A percentile compares a stretch with the other conserved stretches of the same genome.
These are phyloP conservation scores for Paramisgurnus dabryanus DNA, from an alignment of 2,113 vertebrate genomes.

Conservation along the genomic window DNA sequence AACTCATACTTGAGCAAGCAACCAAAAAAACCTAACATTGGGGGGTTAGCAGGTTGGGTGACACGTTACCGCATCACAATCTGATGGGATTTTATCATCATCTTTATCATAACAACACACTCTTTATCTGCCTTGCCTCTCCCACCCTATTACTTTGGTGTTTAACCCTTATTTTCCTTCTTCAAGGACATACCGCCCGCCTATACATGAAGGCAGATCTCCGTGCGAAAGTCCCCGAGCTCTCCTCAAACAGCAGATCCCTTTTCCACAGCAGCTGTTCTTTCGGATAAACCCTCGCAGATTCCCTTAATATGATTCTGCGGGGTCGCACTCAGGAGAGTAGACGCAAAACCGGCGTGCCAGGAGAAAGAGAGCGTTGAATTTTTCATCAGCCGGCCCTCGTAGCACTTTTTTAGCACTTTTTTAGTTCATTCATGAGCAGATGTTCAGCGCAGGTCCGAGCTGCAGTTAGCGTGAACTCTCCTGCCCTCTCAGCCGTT, in stretches of 20 bases:
- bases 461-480: constrained; percentile 94
- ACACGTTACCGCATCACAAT: not conserved
- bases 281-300: constrained; percentile 91
- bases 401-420: constrained; percentile 39
- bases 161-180: constrained; percentile 59
- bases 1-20: not conserved
- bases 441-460: constrained; percentile 96
- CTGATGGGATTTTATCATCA: too few relatives aligned
- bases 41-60: not conserved
- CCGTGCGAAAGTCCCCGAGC: constrained; percentile 86
- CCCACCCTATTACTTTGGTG: constrained; percentile 67
- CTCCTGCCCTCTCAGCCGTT: constrained; percentile 87
- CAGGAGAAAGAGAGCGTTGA: constrained; percentile 91
- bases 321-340: constrained; percentile 94
- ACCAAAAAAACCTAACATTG: too few relatives aligned
- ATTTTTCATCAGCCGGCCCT: constrained; percentile 93
- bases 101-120: too few relatives aligned
- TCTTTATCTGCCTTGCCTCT: constrained; percentile 42
- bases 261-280: constrained; percentile 98
- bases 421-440: constrained; percentile 93
- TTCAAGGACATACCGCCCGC: constrained; percentile 89
- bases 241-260: constrained; percentile 86
- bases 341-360: constrained; percentile 94
- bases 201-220: constrained; percentile 83
- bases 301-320: constrained; percentile 99